A percentile compares a stretch with the other conserved stretches of the same genome.
Conservation (phyloP, 2,888 invertebrate species). For the Podotricha telesiphe region DNA sequence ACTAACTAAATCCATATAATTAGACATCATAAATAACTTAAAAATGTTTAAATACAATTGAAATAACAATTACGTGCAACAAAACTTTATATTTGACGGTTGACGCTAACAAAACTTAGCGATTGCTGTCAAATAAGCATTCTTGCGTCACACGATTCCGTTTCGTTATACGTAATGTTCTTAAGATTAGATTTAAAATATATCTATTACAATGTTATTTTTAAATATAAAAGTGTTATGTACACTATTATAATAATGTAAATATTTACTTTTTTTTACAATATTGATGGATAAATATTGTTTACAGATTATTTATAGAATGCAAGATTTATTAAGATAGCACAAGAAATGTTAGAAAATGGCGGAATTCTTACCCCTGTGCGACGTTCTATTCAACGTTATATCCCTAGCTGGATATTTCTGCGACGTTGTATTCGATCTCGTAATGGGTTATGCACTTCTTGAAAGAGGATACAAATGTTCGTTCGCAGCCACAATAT, state of each 20-base stretch:
- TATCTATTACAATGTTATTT: no score
- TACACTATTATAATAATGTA: no score
- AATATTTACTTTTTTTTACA: no score
- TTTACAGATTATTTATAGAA: constrained; percentile 38
- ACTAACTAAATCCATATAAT: constrained; percentile 69
- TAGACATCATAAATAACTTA: constrained; percentile 58
- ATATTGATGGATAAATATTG: not conserved
- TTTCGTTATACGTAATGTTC: constrained; percentile 22
- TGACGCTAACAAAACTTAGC: not conserved
- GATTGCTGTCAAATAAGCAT: constrained; percentile 4
- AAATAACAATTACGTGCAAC: constrained; percentile 45
- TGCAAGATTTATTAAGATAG: constrained; percentile 38
- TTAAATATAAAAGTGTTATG: no score
- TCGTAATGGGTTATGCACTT: constrained; percentile 92
- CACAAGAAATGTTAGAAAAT: constrained; percentile 73
- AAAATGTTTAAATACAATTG: constrained; percentile 41
- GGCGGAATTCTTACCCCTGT: constrained; percentile 95
- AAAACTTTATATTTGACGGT: not conserved
- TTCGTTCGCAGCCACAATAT: constrained; percentile 87
- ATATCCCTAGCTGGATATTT: constrained; percentile 95
- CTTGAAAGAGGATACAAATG: constrained; percentile 86
- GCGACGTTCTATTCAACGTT: constrained; percentile 95
- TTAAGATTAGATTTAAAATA: no score
- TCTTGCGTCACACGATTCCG: not conserved
- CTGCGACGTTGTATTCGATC: constrained; percentile 95